Base-by-base conservation (phyloP, 2,113 vertebrate species). In the Copsychus sechellarum region DNA sequence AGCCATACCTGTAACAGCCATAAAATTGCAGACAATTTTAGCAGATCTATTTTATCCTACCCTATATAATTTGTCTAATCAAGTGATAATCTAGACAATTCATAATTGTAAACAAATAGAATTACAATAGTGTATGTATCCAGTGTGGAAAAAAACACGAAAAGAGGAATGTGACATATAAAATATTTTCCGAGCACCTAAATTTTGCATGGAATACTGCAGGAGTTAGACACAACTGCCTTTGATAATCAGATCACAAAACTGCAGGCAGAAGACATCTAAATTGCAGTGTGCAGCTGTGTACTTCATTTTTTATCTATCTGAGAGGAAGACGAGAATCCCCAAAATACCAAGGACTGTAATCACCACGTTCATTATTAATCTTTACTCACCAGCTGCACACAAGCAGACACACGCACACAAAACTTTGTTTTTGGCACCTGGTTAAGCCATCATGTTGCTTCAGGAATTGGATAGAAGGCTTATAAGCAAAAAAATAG, bases 351-450 rank as follows among this genome's bases (percentile, higher is more conserved):
- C 77, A 34, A 88, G 73, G 77, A 77, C 70, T 90, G 62, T 94
- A 97, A 97, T 97, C 86, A 97, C 95, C 25, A 76, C 94, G 92
- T 96, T 97, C 87, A 91, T 92, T 84, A 92, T 96, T 97, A 96
- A 96, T 95, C 72, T 77, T 95, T 91, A 88, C 78, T 95, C 82
- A 82, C 88, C 90, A 96, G 65, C 81, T 95, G 92, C 81, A 67
- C 80, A 76, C 33, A 90, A 65, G 33, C 38, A 79, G 14, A 47
- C 51, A 85, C 4, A 48, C 45, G 53, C 28, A 48, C 50, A 53
- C 19, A n/a, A 0, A 33, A 6, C 26, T 53, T 86, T 45, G 51
- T 19, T 88, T 92, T 93, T 81, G 48, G 47, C 42, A 90, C 45
- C 73, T 71, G 36, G 78, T 92, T 83, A 97, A 95, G 14, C 31